Percentiles rank a stretch among this genome's conserved stretches.
phyloP scores from a whole-genome alignment of 2,113 vertebrate species.

The Gambusia affinis region DNA sequence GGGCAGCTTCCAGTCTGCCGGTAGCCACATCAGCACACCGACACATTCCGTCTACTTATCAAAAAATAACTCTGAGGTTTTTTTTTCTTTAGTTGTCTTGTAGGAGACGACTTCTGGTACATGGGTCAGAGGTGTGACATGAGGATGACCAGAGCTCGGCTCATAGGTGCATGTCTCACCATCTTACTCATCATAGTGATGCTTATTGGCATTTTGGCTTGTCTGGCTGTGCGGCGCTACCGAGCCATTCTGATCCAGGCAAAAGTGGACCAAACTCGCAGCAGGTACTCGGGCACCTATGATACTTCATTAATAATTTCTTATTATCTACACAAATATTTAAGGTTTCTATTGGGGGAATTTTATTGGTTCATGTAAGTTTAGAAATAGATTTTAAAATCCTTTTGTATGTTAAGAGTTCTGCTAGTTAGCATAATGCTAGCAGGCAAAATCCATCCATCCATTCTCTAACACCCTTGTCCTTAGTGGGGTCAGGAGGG shows the following conservation, averaged over 20 bases:
- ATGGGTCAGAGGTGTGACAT: constrained; percentile 86
- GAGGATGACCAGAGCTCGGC: constrained; percentile 81
- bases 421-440: background rate
- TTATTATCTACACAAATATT: background rate
- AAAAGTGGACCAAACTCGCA: constrained; percentile 87
- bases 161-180: constrained; percentile 80
- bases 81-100: constrained; percentile 80
- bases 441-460: no score
- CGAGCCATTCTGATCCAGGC: constrained; percentile 84
- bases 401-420: background rate
- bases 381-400: background rate
- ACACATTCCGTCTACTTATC: background rate
- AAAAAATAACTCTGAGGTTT: background rate
- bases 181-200: constrained; percentile 76
- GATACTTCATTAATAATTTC: background rate
- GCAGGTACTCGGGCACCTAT: constrained; percentile 80
- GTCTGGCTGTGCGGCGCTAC: constrained; percentile 81
- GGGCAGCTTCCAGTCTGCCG: constrained; percentile 81
- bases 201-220: constrained; percentile 73
- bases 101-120: constrained; percentile 89
- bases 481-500: no score
- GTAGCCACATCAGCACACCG: constrained; percentile 67
- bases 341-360: background rate
- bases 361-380: background rate
- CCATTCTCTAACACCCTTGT: no score